These are phyloP conservation scores for Graphium colonna DNA, from an alignment of 2,888 invertebrate species.

Conservation along the genomic window DNA sequence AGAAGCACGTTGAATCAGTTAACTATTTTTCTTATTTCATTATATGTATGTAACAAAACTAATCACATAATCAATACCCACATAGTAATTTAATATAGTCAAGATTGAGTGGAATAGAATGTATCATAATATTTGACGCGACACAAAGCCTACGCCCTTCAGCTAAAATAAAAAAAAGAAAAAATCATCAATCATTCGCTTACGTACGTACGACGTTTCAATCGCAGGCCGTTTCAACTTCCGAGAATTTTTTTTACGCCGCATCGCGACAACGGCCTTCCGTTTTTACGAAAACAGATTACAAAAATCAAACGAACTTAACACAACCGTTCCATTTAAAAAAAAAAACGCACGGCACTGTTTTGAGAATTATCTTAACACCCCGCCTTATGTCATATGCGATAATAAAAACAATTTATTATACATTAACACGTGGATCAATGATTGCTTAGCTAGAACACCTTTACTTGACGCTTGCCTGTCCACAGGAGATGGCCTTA, in stretches of 20 bases:
- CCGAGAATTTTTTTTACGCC: slow-evolving; percentile 21
- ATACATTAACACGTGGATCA: slow-evolving; percentile 18
- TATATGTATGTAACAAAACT: too few species aligned
- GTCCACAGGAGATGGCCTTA: not conserved
- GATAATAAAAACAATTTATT: too few species aligned
- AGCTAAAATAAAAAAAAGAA: not conserved
- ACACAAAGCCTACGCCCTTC: slow-evolving; percentile 25
- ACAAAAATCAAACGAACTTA: slow-evolving; percentile 5
- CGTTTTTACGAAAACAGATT: not conserved
- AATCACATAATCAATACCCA: too few species aligned
- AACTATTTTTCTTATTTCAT: too few species aligned
- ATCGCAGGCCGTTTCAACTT: slow-evolving; percentile 6
- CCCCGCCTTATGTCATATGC: not conserved
- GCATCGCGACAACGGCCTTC: slow-evolving; percentile 7
- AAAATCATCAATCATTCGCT: slow-evolving; percentile 3
- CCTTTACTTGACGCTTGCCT: not conserved
- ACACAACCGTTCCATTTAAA: not conserved
- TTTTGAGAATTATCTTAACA: not conserved
- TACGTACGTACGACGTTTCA: slow-evolving; percentile 17
- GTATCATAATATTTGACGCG: too few species aligned
- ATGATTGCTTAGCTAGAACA: slow-evolving; percentile 7
- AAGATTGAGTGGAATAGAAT: too few species aligned
- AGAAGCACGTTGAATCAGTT: too few species aligned
- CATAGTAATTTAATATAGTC: too few species aligned
- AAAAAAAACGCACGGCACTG: not conserved